Conservation (phyloP, 2,113 vertebrate species). For the Nesoenas mayeri region DNA sequence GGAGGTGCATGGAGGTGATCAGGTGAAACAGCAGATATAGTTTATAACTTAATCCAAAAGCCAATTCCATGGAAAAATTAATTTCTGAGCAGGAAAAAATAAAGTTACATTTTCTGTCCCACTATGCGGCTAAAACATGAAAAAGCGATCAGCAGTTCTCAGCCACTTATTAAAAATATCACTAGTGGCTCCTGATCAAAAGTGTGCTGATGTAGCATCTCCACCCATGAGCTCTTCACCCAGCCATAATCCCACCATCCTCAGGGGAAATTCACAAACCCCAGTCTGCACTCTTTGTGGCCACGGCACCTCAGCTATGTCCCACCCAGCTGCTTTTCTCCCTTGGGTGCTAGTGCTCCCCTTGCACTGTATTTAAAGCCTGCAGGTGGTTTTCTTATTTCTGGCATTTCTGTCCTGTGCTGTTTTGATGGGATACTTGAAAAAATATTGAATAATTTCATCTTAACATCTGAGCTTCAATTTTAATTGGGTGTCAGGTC, state of each 20-base stretch:
- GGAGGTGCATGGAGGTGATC: neutral
- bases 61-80: neutral
- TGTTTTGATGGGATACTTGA: neutral
- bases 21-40: neutral
- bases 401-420: neutral
- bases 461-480: neutral
- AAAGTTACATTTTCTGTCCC: neutral
- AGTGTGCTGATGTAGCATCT: neutral
- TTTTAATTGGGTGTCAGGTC: neutral
- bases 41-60: neutral
- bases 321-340: neutral
- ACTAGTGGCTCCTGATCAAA: neutral
- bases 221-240: neutral
- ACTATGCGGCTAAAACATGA: neutral
- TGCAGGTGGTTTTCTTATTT: neutral
- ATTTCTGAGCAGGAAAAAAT: neutral
- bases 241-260: neutral
- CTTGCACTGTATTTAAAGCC: neutral
- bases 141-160: neutral
- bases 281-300: neutral
- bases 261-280: neutral
- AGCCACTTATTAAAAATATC: neutral
- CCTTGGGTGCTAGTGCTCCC: neutral
- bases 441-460: neutral
- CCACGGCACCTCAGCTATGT: accelerated